These are phyloP conservation scores for Scaptomyza hsui DNA, from an alignment of 1,140 invertebrate species.

Conservation along the genomic window DNA sequence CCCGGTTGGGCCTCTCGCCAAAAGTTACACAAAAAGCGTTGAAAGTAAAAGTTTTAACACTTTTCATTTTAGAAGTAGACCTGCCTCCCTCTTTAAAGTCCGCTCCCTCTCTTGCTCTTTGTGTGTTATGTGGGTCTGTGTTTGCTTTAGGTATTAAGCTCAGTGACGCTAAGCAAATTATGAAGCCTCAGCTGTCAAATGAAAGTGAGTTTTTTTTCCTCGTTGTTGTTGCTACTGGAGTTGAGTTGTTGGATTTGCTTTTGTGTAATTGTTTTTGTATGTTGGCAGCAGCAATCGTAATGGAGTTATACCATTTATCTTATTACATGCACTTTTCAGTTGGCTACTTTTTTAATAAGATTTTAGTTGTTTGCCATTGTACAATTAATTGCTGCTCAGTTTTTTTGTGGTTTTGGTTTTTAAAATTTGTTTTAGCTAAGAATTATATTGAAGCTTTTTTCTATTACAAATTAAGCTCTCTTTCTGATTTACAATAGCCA, in stretches of 20 bases:
- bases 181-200: conserved; percentile 65
- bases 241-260: conserved; percentile 28
- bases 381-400: conserved; percentile 16
- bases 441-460: too few species aligned
- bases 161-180: conserved; percentile 58
- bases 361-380: conserved; percentile 14
- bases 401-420: neutral
- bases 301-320: conserved; percentile 26
- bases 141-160: conserved; percentile 76
- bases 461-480: too few species aligned
- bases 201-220: conserved; percentile 49
- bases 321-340: conserved; percentile 25
- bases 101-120: neutral
- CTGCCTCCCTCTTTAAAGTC: conserved; percentile 18
- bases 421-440: too few species aligned
- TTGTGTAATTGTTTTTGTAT: conserved; percentile 34
- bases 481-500: too few species aligned
- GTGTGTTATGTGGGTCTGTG: conserved; percentile 50
- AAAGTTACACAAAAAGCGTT: conserved; percentile 56
- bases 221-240: neutral
- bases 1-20: conserved; percentile 24
- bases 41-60: conserved; percentile 76
- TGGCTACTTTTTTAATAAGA: conserved; percentile 29
- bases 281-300: conserved; percentile 18
- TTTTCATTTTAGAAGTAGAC: conserved; percentile 77